phyloP scores from a whole-genome alignment of 2,113 vertebrate genomes.

The Hiodon alosoides region DNA sequence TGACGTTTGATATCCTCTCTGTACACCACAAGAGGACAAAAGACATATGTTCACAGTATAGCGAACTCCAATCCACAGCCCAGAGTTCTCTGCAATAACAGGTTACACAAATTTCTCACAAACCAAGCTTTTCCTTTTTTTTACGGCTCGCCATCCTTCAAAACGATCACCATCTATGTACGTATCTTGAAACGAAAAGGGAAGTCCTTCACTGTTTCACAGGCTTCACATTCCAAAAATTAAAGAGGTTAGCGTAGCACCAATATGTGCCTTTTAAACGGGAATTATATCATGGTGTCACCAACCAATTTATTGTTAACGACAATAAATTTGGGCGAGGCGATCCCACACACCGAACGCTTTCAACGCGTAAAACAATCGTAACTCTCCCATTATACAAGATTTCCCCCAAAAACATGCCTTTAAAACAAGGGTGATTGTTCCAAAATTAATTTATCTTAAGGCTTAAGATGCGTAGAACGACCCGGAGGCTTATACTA shows the following conservation, averaged over 20 bases:
- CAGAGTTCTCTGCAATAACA: constrained; percentile 5
- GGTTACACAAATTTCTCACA: not conserved
- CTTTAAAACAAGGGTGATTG: constrained; percentile 2
- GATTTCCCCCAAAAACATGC: not conserved
- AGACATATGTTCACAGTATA: constrained; percentile 64
- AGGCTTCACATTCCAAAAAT: not conserved
- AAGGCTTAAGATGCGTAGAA: too few species aligned
- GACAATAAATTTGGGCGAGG: constrained; percentile 58
- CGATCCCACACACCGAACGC: constrained; percentile 45
- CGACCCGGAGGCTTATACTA: too few species aligned
- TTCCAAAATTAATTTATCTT: not conserved
- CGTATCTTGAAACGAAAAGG: not conserved
- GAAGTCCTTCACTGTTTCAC: not conserved
- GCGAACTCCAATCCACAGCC: constrained; percentile 50
- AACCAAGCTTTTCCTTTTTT: not conserved
- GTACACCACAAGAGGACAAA: constrained; percentile 56
- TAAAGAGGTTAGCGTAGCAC: not conserved
- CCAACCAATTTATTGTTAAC: not conserved
- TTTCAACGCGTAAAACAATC: constrained; percentile 9
- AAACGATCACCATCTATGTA: constrained; percentile 5
- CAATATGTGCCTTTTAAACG: not conserved
- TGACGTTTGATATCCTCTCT: constrained; percentile 52
- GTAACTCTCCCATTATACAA: constrained; percentile 2
- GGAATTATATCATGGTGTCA: not conserved
- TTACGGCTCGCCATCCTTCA: not conserved